These are phyloP conservation scores for Loxodonta africana DNA, from an alignment of 2,113 vertebrate species.

Conservation along the genomic window DNA sequence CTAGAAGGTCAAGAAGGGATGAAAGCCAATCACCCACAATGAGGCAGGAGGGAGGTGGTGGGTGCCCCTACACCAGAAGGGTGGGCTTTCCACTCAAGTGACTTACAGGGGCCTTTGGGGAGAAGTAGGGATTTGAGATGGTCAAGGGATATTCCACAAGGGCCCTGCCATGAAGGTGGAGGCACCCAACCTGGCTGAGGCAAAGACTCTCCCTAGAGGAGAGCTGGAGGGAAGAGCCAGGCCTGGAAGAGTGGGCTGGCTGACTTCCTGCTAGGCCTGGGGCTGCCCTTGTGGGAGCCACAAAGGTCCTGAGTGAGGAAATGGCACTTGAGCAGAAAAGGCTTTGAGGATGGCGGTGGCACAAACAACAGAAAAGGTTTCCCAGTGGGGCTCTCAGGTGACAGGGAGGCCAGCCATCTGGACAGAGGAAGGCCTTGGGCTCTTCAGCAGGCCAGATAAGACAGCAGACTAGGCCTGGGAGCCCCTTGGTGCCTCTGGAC, in stretches of 20 bases:
- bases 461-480: neutral
- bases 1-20: neutral
- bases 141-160: too few relatives aligned
- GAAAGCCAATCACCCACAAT: neutral
- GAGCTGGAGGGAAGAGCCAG: fast-evolving
- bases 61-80: fast-evolving
- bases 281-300: neutral
- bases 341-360: neutral
- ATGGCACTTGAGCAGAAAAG: neutral
- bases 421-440: neutral
- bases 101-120: neutral
- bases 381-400: fast-evolving
- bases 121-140: too few relatives aligned
- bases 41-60: neutral
- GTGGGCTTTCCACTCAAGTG: neutral
- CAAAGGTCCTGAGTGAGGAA: neutral
- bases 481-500: neutral
- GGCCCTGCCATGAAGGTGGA: fast-evolving
- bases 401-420: neutral
- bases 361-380: fast-evolving
- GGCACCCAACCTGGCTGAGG: neutral
- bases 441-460: neutral
- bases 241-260: neutral
- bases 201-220: neutral
- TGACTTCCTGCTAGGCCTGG: neutral